These are phyloP conservation scores for Pelosia muscerda DNA, from an alignment of 2,888 invertebrate species.

Conservation along the genomic window DNA sequence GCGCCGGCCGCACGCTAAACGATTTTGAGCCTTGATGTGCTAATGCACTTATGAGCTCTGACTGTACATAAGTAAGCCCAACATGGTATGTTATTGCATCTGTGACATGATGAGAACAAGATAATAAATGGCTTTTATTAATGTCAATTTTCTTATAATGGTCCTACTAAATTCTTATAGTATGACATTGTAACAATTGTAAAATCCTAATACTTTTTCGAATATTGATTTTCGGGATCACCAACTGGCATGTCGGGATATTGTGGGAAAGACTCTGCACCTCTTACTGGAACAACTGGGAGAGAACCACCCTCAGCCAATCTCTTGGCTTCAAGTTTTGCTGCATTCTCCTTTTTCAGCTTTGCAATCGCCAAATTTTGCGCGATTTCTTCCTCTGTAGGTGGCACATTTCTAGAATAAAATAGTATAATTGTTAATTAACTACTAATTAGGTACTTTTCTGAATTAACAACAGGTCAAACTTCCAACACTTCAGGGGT, in stretches of 20 bases:
- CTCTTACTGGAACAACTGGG: slow-evolving; percentile 64
- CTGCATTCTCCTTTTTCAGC: slow-evolving; percentile 92
- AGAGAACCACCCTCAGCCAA: slow-evolving; percentile 78
- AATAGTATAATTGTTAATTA: no score
- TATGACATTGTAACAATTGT: background rate
- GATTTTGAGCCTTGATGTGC: no score
- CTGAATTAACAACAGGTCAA: no score
- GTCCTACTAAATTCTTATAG: background rate
- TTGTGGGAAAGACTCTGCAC: slow-evolving; percentile 80
- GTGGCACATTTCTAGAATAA: slow-evolving; percentile 86
- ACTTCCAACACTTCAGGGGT: no score
- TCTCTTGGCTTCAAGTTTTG: slow-evolving; percentile 88
- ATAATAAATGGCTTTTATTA: background rate
- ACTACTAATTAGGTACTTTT: background rate
- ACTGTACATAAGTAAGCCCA: no score
- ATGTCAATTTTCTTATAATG: background rate
- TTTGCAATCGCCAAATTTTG: slow-evolving; percentile 90
- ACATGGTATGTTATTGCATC: background rate
- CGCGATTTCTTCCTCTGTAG: slow-evolving; percentile 90
- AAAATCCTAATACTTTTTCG: slow-evolving; percentile 36
- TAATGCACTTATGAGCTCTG: no score
- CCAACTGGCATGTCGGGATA: slow-evolving; percentile 88
- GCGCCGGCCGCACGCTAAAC: no score
- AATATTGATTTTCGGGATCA: slow-evolving; percentile 57
- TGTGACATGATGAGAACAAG: background rate